Evolutionary conservation across 2,797 vertebrate species (phyloP).

Genomic region (Salmo trutta): DNA sequence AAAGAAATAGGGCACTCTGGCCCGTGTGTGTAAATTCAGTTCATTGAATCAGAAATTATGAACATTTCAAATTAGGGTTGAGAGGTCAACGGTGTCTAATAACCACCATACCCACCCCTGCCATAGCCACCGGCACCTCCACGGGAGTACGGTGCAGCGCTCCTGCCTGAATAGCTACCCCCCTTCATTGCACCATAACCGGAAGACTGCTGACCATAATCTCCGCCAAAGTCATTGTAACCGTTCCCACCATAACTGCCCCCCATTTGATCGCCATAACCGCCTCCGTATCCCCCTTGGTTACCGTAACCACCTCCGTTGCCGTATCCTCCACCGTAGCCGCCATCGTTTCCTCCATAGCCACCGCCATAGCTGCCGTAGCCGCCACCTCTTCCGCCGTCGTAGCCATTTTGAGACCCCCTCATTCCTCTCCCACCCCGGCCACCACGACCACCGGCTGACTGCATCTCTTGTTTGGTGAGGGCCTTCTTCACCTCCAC

Average conservation of each 20-base stretch:
- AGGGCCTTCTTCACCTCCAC: slow-evolving; percentile 98
- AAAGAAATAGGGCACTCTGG: slow-evolving; percentile 42
- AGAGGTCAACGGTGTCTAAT: slow-evolving; percentile 42
- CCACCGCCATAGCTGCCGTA: slow-evolving; percentile 85
- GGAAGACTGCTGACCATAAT: slow-evolving; percentile 89
- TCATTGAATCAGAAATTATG: slow-evolving; percentile 53
- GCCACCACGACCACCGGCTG: slow-evolving; percentile 66
- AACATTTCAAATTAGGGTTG: slow-evolving; percentile 36
- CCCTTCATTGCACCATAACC: slow-evolving; percentile 87
- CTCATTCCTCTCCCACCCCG: slow-evolving; percentile 77
- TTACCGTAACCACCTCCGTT: slow-evolving; percentile 67
- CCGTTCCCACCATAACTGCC: slow-evolving; percentile 83
- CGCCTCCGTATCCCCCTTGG: slow-evolving; percentile 72
- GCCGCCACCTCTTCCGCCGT: slow-evolving; percentile 79
- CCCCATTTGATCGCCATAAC: slow-evolving; percentile 77
- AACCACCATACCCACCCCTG: slow-evolving; percentile 65
- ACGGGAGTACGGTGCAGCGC: slow-evolving; percentile 68
- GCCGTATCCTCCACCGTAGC: slow-evolving; percentile 57
- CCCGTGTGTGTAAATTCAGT: slow-evolving; percentile 62
- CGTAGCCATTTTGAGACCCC: slow-evolving; percentile 81
- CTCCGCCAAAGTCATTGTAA: slow-evolving; percentile 87
- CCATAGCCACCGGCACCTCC: slow-evolving; percentile 70
- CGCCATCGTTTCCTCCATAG: slow-evolving; percentile 78
- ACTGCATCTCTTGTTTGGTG: slow-evolving; percentile 94
- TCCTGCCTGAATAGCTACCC: slow-evolving; percentile 69